Evolutionary conservation across 2,888 invertebrate species (phyloP).

Genomic region (Sphaerophoria rueppellii): DNA sequence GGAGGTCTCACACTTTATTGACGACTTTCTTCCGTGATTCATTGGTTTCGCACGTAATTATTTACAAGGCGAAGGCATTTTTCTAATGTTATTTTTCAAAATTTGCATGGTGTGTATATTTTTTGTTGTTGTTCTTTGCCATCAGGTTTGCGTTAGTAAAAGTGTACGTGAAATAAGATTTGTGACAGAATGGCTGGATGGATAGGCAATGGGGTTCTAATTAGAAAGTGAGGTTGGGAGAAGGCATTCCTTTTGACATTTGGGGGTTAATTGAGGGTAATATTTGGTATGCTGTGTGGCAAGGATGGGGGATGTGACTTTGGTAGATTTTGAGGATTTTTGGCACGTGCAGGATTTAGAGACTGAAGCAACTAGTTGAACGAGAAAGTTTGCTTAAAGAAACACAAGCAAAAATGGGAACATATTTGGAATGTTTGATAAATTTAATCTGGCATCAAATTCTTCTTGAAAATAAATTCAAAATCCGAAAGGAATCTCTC

Average conservation of each 20-base stretch:
- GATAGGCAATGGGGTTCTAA: slow-evolving; percentile 43
- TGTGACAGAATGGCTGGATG: slow-evolving; percentile 20
- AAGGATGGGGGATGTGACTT: background rate
- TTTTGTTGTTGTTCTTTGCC: background rate
- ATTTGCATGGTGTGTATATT: slow-evolving; percentile 19
- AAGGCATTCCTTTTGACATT: slow-evolving; percentile 17
- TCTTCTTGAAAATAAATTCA: too few relatives aligned
- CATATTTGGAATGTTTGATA: too few relatives aligned
- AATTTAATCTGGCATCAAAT: too few relatives aligned
- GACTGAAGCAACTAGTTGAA: slow-evolving; percentile 3
- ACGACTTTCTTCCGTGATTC: slow-evolving; percentile 70
- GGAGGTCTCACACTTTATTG: slow-evolving; percentile 46
- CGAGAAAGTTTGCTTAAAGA: background rate
- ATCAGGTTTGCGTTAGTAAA: background rate
- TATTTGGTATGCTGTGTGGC: background rate
- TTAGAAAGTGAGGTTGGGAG: slow-evolving; percentile 15
- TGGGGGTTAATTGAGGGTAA: slow-evolving; percentile 28
- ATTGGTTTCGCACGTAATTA: slow-evolving; percentile 73
- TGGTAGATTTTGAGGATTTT: background rate
- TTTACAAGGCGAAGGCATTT: slow-evolving; percentile 46
- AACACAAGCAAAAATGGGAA: too few relatives aligned
- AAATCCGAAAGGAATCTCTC: too few relatives aligned
- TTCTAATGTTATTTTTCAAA: background rate
- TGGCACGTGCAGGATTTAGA: background rate
- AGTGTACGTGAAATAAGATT: slow-evolving; percentile 53